A percentile compares a stretch with the other conserved stretches of the same genome.
phyloP scores from a whole-genome alignment of 2,797 vertebrate species.

The Poecilia wingei region DNA sequence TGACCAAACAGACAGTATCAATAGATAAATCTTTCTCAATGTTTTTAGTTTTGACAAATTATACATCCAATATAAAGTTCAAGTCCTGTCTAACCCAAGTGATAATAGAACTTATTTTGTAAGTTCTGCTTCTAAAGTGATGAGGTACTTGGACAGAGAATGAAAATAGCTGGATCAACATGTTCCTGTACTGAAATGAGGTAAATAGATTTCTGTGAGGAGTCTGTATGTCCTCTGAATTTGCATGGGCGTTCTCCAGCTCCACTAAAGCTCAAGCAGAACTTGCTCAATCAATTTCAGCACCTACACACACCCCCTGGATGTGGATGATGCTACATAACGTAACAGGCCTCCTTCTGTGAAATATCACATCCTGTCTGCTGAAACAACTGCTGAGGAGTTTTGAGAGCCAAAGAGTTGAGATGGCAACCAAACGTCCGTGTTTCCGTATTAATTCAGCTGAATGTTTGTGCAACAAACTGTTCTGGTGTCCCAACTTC shows the following conservation, averaged over 20 bases:
- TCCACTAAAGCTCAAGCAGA: not conserved
- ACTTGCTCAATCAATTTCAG: conserved; percentile 3
- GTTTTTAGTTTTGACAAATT: not conserved
- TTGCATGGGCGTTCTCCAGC: not conserved
- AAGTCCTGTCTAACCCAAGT: not conserved
- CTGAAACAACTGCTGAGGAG: not conserved
- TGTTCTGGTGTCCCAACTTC: not conserved
- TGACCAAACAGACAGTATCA: not conserved
- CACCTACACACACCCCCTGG: not conserved
- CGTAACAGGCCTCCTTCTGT: not conserved
- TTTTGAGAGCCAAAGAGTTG: not conserved
- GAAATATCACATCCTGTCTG: not conserved
- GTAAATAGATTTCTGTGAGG: not conserved
- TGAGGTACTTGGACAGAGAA: not conserved
- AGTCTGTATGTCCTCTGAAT: not conserved
- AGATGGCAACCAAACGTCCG: not conserved
- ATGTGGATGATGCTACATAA: not conserved
- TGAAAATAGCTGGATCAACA: not conserved
- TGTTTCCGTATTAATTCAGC: not conserved
- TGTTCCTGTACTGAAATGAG: not conserved
- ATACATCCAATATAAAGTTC: not conserved
- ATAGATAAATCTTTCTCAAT: not conserved
- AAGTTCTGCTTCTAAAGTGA: not conserved
- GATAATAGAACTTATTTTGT: not conserved
- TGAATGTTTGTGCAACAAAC: not conserved